Base-by-base conservation (phyloP, 2,113 vertebrate genomes). In the Lagopus leucura region DNA sequence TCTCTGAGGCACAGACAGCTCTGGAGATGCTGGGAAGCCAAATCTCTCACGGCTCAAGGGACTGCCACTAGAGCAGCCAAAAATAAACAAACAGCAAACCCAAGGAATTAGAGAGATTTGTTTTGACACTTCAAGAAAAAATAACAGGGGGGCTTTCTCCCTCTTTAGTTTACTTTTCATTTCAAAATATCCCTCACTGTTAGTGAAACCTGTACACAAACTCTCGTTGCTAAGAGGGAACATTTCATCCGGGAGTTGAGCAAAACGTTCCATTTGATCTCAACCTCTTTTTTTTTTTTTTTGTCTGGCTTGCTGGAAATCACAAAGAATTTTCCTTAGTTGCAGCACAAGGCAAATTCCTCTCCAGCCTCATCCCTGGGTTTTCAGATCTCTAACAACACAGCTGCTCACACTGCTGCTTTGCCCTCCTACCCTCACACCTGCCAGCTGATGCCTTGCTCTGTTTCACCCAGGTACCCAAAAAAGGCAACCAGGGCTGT, bases 151-250 rank as follows among this genome's bases (percentile, higher is more conserved):
- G 52, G 25, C 5, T n/a, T 77, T 43, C 32, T 0, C 13, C 73
- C 73, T 65, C 66, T 82, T 75, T 42, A 55, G 85, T 91, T 95
- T 93, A 88, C 78, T 89, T 95, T 96, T 93, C 63, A 89, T 93
- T 96, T 91, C 71, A 89, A 85, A 85, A 91, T 72, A 95, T 93
- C 93, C 82, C 79, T 69, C 66, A 4, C 78, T 84, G 82, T 78
- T 75, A 78, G 78, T 0, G 2, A 84, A 91, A 87, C 88, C 92
- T 75, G 82, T 38, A 82, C 82, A 87, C 90, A 91, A 79, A 88
- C 90, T 72, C 70, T 72, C 63, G 16, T 28, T 82, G 94, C 90
- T 85, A 81, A 87, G 92, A 88, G 86, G 85, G 71, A 95, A 80
- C 86, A 69, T 90, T 69, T 84, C 88, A 90, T 18, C 22, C 7